These are phyloP conservation scores for Ptychadena robeensis DNA, from an alignment of 2,797 vertebrate genomes.

Conservation along the genomic window DNA sequence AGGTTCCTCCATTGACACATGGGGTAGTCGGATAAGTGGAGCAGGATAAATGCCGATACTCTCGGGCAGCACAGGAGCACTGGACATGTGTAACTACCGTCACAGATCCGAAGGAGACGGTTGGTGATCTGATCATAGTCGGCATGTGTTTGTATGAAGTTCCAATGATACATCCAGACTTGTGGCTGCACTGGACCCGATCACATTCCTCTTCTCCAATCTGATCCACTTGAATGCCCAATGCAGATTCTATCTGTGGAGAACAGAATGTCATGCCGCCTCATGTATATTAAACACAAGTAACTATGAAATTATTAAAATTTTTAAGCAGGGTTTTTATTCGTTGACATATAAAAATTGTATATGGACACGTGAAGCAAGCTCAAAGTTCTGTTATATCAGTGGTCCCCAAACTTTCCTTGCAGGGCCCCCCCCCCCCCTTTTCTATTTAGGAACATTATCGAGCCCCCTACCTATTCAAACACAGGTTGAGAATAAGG, in stretches of 20 bases:
- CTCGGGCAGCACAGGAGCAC: constrained; percentile 82
- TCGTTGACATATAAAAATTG: too few species aligned
- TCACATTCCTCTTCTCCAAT: constrained; percentile 83
- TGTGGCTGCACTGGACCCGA: constrained; percentile 75
- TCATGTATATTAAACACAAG: neutral
- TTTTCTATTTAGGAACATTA: too few species aligned
- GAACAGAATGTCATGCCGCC: constrained; percentile 29
- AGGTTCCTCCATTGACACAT: constrained; percentile 85
- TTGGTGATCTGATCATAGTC: constrained; percentile 74
- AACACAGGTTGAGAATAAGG: too few species aligned
- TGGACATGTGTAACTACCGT: constrained; percentile 68
- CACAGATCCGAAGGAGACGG: constrained; percentile 81
- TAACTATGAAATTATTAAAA: too few species aligned
- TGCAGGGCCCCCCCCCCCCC: too few species aligned
- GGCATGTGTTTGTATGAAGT: constrained; percentile 76
- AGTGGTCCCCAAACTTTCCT: too few species aligned
- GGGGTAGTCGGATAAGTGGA: constrained; percentile 79
- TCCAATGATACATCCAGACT: constrained; percentile 78
- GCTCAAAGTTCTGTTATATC: too few species aligned
- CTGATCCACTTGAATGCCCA: constrained; percentile 80
- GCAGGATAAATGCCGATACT: constrained; percentile 77
- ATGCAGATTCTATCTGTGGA: constrained; percentile 80
- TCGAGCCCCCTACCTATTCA: too few species aligned
- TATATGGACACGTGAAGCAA: too few species aligned
- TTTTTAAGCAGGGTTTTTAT: too few species aligned